A percentile compares a stretch with the other conserved stretches of the same genome.
Conservation (phyloP, 2,113 vertebrate genomes). For the Atherinomorus stipes region DNA sequence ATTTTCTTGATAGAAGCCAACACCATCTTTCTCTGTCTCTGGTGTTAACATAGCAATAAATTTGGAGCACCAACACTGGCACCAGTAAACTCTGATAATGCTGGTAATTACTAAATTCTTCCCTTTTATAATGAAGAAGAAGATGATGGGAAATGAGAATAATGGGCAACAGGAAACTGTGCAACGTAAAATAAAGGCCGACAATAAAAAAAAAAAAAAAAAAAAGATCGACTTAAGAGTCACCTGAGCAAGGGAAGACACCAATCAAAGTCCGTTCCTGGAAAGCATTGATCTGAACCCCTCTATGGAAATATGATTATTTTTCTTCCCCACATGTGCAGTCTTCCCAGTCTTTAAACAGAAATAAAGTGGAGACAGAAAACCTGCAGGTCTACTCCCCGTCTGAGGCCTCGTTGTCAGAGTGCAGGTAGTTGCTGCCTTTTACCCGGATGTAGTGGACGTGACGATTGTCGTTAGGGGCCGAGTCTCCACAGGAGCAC, state of each 20-base stretch:
- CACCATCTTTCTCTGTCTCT: not conserved
- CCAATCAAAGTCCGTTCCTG: not conserved
- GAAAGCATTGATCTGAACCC: not conserved
- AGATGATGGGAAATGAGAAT: constrained; percentile 4
- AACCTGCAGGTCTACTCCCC: constrained; percentile 83
- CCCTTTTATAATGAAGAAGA: not conserved
- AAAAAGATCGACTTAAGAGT: not conserved
- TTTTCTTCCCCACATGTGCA: not conserved
- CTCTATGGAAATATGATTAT: not conserved
- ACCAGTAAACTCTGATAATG: not conserved
- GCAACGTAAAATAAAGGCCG: not conserved
- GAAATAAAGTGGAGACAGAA: constrained; percentile 6
- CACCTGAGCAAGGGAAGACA: not conserved
- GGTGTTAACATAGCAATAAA: not conserved
- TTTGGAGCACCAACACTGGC: not conserved
- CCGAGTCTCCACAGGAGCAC: constrained; percentile 88
- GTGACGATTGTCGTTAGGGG: constrained; percentile 80
- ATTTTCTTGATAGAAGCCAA: not conserved
- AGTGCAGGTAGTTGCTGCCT: constrained; percentile 90
- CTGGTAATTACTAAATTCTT: constrained; percentile 2
- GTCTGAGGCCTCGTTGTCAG: constrained; percentile 92
- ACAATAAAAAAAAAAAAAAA: not conserved
- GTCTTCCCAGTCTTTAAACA: constrained; percentile 2
- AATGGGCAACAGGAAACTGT: not conserved
- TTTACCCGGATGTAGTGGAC: constrained; percentile 95